These are phyloP conservation scores for Taurulus bubalis DNA, from an alignment of 2,113 vertebrate genomes.

Conservation along the genomic window DNA sequence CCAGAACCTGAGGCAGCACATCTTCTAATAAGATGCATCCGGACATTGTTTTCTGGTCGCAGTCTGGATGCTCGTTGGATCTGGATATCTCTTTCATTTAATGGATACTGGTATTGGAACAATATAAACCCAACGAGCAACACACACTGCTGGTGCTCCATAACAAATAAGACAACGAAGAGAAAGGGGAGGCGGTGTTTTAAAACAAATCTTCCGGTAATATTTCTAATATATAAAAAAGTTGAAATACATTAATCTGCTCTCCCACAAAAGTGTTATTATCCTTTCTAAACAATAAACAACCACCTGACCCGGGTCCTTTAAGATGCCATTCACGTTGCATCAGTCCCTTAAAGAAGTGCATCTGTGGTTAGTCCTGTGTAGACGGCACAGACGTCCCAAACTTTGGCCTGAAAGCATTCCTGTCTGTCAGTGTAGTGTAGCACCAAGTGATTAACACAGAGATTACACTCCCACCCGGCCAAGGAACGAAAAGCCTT, in stretches of 20 bases:
- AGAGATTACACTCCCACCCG: constrained; percentile 37
- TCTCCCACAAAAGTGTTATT: neutral
- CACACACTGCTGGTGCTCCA: no score
- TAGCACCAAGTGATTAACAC: constrained; percentile 61
- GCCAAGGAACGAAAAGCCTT: constrained; percentile 38
- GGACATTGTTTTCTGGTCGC: no score
- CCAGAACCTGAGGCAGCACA: no score
- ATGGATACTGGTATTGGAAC: no score
- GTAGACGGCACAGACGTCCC: neutral
- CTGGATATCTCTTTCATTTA: no score
- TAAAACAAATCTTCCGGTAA: no score
- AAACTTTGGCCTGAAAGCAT: constrained; percentile 61
- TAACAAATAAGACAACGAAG: no score
- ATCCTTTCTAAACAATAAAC: neutral
- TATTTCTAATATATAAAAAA: no score
- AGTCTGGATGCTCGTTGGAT: no score
- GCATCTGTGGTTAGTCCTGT: constrained; percentile 4
- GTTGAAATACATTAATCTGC: neutral
- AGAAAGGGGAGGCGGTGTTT: no score
- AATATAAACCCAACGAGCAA: no score
- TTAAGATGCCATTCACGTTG: neutral
- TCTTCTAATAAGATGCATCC: no score
- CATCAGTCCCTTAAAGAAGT: neutral
- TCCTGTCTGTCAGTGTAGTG: constrained; percentile 62
- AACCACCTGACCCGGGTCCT: neutral